Conservation (phyloP, 2,113 vertebrate species). For the Vireo altiloquus region DNA sequence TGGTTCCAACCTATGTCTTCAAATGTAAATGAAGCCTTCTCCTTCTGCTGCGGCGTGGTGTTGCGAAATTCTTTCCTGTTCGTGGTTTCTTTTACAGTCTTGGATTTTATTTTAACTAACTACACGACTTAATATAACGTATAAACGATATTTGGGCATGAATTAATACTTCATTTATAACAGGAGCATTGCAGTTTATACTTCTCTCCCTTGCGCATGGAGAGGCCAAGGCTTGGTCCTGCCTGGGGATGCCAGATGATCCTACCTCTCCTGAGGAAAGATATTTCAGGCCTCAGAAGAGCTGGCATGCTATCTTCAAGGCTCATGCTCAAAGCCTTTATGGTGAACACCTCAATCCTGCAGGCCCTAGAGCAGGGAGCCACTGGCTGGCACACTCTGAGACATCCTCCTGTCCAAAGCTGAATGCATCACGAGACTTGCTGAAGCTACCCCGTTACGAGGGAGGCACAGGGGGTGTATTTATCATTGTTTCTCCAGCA, state of each 20-base stretch:
- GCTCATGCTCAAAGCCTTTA: not conserved
- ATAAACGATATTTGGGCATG: too few species aligned
- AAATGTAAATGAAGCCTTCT: too few species aligned
- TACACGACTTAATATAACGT: too few species aligned
- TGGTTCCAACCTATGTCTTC: too few species aligned
- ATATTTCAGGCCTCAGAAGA: not conserved
- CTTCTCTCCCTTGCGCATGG: rapidly evolving
- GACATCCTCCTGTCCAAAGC: not conserved
- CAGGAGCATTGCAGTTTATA: not conserved
- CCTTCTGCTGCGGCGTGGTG: too few species aligned
- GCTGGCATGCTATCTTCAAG: rapidly evolving
- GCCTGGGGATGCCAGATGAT: not conserved
- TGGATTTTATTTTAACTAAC: too few species aligned
- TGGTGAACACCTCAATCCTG: not conserved
- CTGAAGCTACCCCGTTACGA: not conserved
- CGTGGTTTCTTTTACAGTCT: too few species aligned
- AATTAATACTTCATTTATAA: too few species aligned
- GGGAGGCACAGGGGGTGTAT: rapidly evolving
- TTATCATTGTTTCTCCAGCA: not conserved
- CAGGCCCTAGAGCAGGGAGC: not conserved
- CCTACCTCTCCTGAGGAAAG: not conserved
- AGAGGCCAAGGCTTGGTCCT: not conserved
- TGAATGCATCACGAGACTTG: not conserved
- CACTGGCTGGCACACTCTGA: not conserved
- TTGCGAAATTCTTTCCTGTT: too few species aligned